These are phyloP conservation scores for Hydropsyche betteni DNA, from an alignment of 2,888 invertebrate genomes.

Conservation along the genomic window DNA sequence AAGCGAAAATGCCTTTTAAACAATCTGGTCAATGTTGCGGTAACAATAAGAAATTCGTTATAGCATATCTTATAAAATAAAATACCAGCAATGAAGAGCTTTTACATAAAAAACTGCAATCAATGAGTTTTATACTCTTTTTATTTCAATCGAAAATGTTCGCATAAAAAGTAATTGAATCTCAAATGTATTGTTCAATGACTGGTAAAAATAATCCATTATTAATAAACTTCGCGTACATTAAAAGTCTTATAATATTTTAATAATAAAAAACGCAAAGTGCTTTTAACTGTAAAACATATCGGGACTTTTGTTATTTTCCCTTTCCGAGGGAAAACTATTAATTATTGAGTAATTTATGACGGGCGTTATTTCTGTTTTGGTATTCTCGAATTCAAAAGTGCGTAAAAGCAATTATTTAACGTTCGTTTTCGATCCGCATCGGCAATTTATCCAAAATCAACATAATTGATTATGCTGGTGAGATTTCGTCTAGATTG, in stretches of 20 bases:
- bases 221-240: neutral
- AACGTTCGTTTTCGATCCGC: neutral
- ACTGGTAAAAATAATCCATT: neutral
- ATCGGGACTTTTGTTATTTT: constrained; percentile 19
- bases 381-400: constrained; percentile 2
- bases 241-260: neutral
- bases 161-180: neutral
- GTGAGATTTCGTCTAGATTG: constrained; percentile 1
- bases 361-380: neutral
- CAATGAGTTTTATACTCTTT: too few species aligned
- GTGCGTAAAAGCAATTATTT: constrained; percentile 10
- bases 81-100: too few species aligned
- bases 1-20: too few species aligned
- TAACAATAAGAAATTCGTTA: too few species aligned
- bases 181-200: constrained; percentile 4
- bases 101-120: too few species aligned
- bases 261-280: neutral
- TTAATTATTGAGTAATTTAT: constrained; percentile 5
- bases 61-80: too few species aligned
- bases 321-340: constrained; percentile 20
- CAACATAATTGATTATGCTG: constrained; percentile 25
- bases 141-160: too few species aligned
- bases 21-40: too few species aligned
- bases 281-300: constrained; percentile 19
- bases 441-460: constrained; percentile 15